Base-by-base conservation (phyloP, 2,113 vertebrate species). In the Echinops telfairi region DNA sequence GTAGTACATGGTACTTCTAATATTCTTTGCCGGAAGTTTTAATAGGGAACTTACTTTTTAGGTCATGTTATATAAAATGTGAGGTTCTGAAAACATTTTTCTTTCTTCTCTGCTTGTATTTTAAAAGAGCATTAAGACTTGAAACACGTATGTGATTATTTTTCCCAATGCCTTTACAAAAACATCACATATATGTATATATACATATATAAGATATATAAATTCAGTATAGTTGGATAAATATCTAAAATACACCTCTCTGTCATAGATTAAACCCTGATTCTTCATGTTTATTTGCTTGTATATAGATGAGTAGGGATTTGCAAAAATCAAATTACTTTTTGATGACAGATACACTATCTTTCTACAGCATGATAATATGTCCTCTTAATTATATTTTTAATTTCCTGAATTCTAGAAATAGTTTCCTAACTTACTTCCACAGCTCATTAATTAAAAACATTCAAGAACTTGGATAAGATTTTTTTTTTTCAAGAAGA, bases 391-490 rank as follows among this genome's bases (percentile, higher is more conserved):
- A 94, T 91, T 95, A 43, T 92, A 84, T 93, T 96, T 97, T 95
- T 92, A 94, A 93, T 97, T 95, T 95, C 86, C 58, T 83, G 82
- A 70, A 90, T 75, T 87, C 60, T 66, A 73, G 85, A 97, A 95
- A 94, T 92, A 79, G 14, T 95, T 94, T 96, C 88, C 84, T 83
- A 1, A 87, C 89, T 91, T 94, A 94, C 95, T 95, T 92, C 87
- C 87, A 71, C 60, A 94, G 2, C 38, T 84, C 60, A 96, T 96
- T 95, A 96, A 60, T 96, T 92, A 70, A 97, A 96, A 91, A 96
- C 60, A 85, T 40, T 81, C 57, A 84, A 89, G 29, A 78, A 2
- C 3, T 40, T 86, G 19, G 53, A 16, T 16, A 89, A 92, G 23
- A 90, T 17, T 57, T 71, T 90, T 53, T 77, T 66, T 80, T 92